Evolutionary conservation across 1,140 invertebrate species (phyloP).

Genomic region (Thrips palmi): DNA sequence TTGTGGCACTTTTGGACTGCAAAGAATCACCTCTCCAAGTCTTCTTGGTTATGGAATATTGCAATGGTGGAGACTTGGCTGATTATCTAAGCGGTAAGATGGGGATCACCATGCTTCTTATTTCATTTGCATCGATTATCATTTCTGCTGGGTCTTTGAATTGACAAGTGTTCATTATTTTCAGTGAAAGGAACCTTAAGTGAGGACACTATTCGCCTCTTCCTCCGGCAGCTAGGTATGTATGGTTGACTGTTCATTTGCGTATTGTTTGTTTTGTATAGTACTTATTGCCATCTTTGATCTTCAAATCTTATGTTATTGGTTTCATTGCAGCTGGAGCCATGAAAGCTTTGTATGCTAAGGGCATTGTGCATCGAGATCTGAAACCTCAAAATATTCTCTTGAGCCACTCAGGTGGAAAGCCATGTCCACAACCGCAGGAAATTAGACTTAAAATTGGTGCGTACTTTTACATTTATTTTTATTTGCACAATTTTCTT

Average conservation of each 20-base stretch:
- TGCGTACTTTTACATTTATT: conserved; percentile 23
- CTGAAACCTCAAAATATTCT: conserved; percentile 97
- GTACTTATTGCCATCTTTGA: conserved; percentile 4
- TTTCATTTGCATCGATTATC: no score
- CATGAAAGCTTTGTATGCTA: conserved; percentile 88
- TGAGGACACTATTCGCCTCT: conserved; percentile 91
- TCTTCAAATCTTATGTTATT: conserved; percentile 1
- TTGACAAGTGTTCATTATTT: conserved; percentile 18
- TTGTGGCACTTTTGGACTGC: conserved; percentile 91
- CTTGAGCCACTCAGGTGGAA: conserved; percentile 60
- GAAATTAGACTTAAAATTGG: conserved; percentile 92
- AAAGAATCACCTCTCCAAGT: conserved; percentile 89
- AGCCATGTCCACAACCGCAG: conserved; percentile 64
- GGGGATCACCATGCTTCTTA: conserved; percentile 4
- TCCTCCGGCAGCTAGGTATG: conserved; percentile 81
- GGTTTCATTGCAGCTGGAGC: conserved; percentile 54
- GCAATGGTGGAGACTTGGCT: conserved; percentile 95
- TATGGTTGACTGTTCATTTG: conserved; percentile 11
- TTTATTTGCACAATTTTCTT: neutral
- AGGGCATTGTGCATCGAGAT: conserved; percentile 96
- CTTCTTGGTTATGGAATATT: conserved; percentile 97
- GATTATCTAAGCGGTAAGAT: conserved; percentile 80
- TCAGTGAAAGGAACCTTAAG: conserved; percentile 77
- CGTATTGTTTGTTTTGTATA: conserved; percentile 7
- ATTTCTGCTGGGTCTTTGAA: conserved; percentile 22